Base-by-base conservation (phyloP, 1,140 invertebrate genomes). In the Zaprionus africanus region DNA sequence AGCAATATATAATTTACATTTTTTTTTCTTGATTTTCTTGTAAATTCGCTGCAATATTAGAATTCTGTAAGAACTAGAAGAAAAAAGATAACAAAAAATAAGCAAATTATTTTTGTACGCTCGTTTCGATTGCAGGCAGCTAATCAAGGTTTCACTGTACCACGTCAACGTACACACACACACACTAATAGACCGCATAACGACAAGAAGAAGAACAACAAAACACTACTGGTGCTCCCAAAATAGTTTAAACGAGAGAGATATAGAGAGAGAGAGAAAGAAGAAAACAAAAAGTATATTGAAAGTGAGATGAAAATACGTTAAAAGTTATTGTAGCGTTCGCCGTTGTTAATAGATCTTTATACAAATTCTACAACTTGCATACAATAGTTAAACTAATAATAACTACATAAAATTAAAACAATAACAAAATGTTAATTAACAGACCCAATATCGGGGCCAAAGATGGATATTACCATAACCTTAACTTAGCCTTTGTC, bases 321-420 rank as follows among this genome's bases (percentile, higher is more conserved):
- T 31, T 36, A 51, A 76, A 82, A 69, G 65, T 79, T 70, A 79
- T 86, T 70, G 57, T 82, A 86, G 80, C 77, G 62, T 83, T 87
- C 53, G 60, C 75, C 77, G 70, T 86, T 86, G 83, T 86, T 86
- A 86, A 83, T 86, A 86, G 83, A 46, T 83, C 73, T 82, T 78
- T 87, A 86, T 74, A 77, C 17, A 62, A 58, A 61, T 24, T 69
- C 12, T 69, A 70, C 41, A 78, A 51, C 46, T 51, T 28, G 19
- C 49, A 81, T 31, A 82, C 49, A 76, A 54, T 61, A 66, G 46
- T 54, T 60, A 60, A 28, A 69, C 59, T 51, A 53, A 19, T 19
- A 57, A 31, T 41, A 64, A 46, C 46, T 54, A 11, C 11, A 34
- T 24, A 53, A 49, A 53, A 38, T 15, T 17, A 28, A 41, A 34